A percentile compares a stretch with the other conserved stretches of the same genome.
phyloP scores from a whole-genome alignment of 2,888 invertebrate species.

The Lordiphosa andalusiaca region DNA sequence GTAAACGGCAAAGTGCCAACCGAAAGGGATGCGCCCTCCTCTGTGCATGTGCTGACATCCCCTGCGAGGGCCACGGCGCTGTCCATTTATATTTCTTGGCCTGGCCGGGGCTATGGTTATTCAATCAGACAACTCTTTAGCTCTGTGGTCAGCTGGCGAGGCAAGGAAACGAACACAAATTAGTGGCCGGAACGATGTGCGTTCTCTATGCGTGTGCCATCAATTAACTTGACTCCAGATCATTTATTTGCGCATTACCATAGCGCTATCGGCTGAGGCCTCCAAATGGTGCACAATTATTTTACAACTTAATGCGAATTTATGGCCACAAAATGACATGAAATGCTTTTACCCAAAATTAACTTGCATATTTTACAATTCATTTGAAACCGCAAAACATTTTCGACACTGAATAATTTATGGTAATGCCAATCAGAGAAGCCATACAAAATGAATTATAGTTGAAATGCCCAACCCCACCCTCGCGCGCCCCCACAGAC shows the following conservation, averaged over 20 bases:
- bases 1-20: constrained; percentile 29
- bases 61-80: constrained; percentile 38
- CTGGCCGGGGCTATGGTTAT: constrained; percentile 36
- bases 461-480: no score
- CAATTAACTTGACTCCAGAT: constrained; percentile 32
- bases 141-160: constrained; percentile 42
- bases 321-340: constrained; percentile 44
- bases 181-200: constrained; percentile 28
- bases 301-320: constrained; percentile 59
- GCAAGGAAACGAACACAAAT: constrained; percentile 49
- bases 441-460: constrained; percentile 44
- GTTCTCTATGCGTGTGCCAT: constrained; percentile 22
- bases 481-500: constrained; percentile 8
- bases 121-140: constrained; percentile 57
- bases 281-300: constrained; percentile 45
- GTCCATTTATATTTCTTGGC: constrained; percentile 51
- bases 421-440: constrained; percentile 56
- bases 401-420: constrained; percentile 60
- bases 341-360: constrained; percentile 38
- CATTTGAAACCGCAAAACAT: constrained; percentile 55
- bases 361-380: constrained; percentile 53
- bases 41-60: constrained; percentile 45
- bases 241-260: constrained; percentile 28
- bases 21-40: constrained; percentile 25
- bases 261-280: constrained; percentile 6